Conservation (phyloP, 2,113 vertebrate species). For the Lucifuga dentata region DNA sequence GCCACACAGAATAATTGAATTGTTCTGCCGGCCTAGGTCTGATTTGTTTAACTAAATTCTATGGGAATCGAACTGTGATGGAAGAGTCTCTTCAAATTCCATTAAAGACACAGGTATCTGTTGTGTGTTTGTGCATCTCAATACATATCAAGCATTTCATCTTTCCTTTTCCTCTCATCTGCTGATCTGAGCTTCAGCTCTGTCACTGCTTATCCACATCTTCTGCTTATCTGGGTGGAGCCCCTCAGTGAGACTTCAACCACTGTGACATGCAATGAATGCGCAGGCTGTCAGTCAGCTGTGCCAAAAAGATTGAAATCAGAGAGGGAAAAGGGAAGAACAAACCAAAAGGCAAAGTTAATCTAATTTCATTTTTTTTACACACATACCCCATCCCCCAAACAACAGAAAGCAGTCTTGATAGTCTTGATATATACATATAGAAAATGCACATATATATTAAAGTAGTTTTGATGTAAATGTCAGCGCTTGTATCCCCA, state of each 20-base stretch:
- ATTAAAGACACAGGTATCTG: slow-evolving; percentile 92
- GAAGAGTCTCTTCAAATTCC: slow-evolving; percentile 94
- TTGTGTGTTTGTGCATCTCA: slow-evolving; percentile 91
- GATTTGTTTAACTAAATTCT: slow-evolving; percentile 93
- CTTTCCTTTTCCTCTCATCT: slow-evolving; percentile 78
- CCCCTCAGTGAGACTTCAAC: slow-evolving; percentile 80
- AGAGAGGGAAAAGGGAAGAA: slow-evolving; percentile 3
- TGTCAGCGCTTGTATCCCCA: slow-evolving; percentile 58
- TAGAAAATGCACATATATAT: slow-evolving; percentile 33
- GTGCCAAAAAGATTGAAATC: slow-evolving; percentile 79
- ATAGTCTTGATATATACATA: slow-evolving; percentile 28
- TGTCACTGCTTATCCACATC: slow-evolving; percentile 88
- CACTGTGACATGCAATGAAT: slow-evolving; percentile 76
- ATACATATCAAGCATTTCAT: slow-evolving; percentile 88
- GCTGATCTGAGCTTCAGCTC: slow-evolving; percentile 79
- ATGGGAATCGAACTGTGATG: slow-evolving; percentile 93
- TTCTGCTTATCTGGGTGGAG: slow-evolving; percentile 82
- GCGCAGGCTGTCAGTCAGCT: slow-evolving; percentile 84
- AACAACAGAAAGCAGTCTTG: slow-evolving; percentile 27
- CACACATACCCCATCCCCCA: too few species aligned
- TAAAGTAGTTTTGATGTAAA: slow-evolving; percentile 59
- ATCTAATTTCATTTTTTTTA: slow-evolving; percentile 61
- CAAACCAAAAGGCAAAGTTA: slow-evolving; percentile 43
- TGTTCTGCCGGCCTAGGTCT: slow-evolving; percentile 91
- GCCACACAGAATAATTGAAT: slow-evolving; percentile 96